Conservation (phyloP, 2,797 vertebrate species). For the Ficedula albicollis region DNA sequence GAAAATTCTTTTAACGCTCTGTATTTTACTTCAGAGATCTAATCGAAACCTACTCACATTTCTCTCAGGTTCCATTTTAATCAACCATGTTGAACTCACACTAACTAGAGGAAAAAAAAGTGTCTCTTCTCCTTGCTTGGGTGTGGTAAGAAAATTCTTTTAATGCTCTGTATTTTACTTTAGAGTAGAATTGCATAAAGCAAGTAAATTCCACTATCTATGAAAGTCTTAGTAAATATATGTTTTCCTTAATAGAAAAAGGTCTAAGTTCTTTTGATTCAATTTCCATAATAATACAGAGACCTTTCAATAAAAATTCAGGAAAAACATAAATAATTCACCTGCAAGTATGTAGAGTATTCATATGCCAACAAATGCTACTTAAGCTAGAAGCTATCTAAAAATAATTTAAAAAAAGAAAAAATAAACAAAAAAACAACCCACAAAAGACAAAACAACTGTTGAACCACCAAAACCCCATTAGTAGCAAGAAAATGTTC, state of each 20-base stretch:
- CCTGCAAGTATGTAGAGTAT: not conserved
- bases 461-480: accelerated
- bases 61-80: not conserved
- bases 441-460: not conserved
- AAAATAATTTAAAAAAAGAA: too few species aligned
- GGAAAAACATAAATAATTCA: not conserved
- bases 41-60: not conserved
- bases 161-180: not conserved
- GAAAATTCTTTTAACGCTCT: not conserved
- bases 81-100: not conserved
- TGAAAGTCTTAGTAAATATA: not conserved
- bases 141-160: not conserved
- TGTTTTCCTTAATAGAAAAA: not conserved
- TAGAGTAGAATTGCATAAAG: not conserved
- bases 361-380: not conserved
- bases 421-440: too few species aligned
- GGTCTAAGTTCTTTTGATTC: not conserved
- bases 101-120: not conserved
- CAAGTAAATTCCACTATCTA: not conserved
- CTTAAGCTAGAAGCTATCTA: not conserved
- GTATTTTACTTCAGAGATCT: not conserved
- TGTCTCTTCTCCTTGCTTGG: not conserved
- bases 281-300: not conserved
- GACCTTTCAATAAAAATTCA: not conserved
- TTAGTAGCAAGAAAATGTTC: not conserved